Conservation (phyloP, 2,113 vertebrate genomes). For the Megaceryle torquata region DNA sequence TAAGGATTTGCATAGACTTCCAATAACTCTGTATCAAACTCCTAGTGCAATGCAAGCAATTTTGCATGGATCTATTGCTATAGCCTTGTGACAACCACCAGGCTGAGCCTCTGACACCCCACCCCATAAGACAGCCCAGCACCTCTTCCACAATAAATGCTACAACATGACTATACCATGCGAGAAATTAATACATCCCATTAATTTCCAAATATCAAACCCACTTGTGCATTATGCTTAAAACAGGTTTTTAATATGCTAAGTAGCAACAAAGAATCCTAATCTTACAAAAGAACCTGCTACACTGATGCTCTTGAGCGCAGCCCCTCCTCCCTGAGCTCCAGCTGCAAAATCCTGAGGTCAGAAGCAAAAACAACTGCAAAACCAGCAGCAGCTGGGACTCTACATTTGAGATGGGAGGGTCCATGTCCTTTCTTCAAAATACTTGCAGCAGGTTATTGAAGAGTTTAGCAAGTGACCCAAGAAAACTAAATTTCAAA, state of each 20-base stretch:
- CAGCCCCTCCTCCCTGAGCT: not conserved
- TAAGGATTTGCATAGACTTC: not conserved
- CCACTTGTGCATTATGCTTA: not conserved
- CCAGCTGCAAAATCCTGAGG: not conserved
- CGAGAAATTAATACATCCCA: not conserved
- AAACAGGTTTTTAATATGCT: not conserved
- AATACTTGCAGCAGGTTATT: not conserved
- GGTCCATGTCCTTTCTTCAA: not conserved
- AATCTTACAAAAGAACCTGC: not conserved
- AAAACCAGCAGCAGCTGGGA: not conserved
- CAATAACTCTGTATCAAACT: not conserved
- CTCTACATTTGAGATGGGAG: not conserved
- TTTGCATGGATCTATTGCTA: not conserved
- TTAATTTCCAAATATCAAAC: not conserved
- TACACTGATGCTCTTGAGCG: fast-evolving
- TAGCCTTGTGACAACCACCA: not conserved
- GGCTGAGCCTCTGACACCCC: not conserved
- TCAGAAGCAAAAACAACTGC: not conserved
- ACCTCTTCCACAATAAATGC: not conserved
- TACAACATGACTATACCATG: not conserved
- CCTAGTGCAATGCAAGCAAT: fast-evolving
- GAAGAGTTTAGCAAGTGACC: not conserved
- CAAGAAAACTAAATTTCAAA: not conserved
- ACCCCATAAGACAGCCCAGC: not conserved
- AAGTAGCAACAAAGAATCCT: not conserved